Evolutionary conservation across 2,888 invertebrate species (phyloP).

Genomic region (Rambutsinella grinnellia): DNA sequence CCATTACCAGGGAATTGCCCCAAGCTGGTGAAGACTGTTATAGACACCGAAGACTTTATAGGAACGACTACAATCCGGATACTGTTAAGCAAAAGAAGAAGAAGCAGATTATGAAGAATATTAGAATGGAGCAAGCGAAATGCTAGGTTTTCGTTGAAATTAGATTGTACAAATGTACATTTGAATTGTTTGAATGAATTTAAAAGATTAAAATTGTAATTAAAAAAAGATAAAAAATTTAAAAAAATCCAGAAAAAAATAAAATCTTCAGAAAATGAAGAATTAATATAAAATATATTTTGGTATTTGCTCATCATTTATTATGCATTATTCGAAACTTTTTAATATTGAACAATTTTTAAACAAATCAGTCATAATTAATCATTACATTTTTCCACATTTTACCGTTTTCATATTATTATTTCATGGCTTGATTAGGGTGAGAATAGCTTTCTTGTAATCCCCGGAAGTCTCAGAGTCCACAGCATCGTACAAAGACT

Average conservation of each 20-base stretch:
- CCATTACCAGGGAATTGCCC: conserved; percentile 5
- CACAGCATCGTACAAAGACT: conserved; percentile 46
- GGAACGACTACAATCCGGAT: background rate
- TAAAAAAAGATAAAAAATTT: too few species aligned
- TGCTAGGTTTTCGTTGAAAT: too few species aligned
- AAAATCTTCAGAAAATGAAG: background rate
- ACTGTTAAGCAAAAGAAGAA: conserved; percentile 27
- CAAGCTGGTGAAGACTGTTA: conserved; percentile 12
- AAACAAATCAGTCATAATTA: too few species aligned
- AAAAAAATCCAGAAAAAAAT: too few species aligned
- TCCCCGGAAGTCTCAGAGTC: conserved; percentile 56
- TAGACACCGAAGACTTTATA: background rate
- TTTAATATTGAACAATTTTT: too few species aligned
- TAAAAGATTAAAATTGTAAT: too few species aligned
- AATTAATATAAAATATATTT: background rate
- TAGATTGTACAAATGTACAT: background rate
- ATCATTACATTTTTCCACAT: too few species aligned
- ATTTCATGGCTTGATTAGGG: conserved; percentile 46
- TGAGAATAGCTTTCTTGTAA: conserved; percentile 52
- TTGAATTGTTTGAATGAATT: too few species aligned
- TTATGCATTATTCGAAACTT: too few species aligned
- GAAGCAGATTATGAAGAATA: conserved; percentile 26
- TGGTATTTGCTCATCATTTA: too few species aligned
- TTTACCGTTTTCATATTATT: too few species aligned
- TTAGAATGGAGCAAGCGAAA: conserved; percentile 33